Conservation (phyloP, 2,797 vertebrate genomes). For the Hylomyscus alleni region DNA sequence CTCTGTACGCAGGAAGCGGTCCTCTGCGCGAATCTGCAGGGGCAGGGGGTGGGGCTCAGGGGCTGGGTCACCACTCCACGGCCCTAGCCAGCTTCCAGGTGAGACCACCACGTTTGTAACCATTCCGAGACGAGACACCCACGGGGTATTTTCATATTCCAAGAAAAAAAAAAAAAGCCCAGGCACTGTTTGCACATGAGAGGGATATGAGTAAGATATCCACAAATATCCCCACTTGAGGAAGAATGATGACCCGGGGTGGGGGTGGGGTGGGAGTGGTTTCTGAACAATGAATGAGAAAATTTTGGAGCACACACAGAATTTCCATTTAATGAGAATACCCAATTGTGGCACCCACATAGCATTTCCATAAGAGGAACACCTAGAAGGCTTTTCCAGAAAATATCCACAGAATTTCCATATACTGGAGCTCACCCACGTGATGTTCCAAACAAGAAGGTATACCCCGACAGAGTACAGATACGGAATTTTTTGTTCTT, state of each 20-base stretch:
- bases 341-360: background rate
- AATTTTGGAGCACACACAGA: constrained; percentile 27
- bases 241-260: background rate
- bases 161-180: background rate
- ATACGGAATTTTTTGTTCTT: background rate
- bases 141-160: background rate
- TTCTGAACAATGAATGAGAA: constrained; percentile 25
- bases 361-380: background rate
- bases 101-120: background rate
- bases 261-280: background rate
- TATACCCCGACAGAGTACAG: background rate
- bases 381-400: background rate
- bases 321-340: constrained; percentile 57
- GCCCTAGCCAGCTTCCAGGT: background rate
- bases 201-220: background rate
- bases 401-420: background rate
- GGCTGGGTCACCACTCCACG: background rate
- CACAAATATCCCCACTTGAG: background rate
- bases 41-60: constrained; percentile 45
- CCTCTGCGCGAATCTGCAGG: constrained; percentile 92
- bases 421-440: background rate
- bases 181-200: background rate
- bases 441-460: background rate
- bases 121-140: background rate
- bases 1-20: constrained; percentile 95